phyloP scores from a whole-genome alignment of 2,797 vertebrate genomes.

The Lepidocolaptes lacrymiger region DNA sequence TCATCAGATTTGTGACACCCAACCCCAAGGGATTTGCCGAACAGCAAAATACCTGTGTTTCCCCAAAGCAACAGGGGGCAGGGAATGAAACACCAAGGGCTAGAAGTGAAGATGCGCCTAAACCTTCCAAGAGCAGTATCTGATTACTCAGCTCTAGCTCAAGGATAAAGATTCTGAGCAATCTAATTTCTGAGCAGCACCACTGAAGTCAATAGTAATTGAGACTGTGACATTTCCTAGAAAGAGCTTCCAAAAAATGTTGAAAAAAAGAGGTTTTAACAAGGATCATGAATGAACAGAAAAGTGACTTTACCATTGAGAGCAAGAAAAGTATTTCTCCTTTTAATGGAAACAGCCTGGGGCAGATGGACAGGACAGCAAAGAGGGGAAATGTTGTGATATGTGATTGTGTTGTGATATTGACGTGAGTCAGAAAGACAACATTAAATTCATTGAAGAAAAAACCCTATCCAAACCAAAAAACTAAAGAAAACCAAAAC shows the following conservation, averaged over 20 bases:
- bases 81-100: not conserved
- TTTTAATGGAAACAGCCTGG: not conserved
- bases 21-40: not conserved
- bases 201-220: not conserved
- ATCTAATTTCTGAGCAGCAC: not conserved
- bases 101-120: not conserved
- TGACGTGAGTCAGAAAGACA: not conserved
- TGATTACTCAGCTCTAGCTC: not conserved
- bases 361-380: not conserved
- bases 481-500: no score
- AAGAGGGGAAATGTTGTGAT: not conserved
- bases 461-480: not conserved
- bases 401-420: not conserved
- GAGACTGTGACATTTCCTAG: not conserved
- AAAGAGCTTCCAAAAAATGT: not conserved
- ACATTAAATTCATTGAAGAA: not conserved
- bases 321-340: not conserved
- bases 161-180: not conserved
- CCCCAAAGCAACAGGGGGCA: not conserved
- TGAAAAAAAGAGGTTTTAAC: not conserved
- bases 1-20: accelerated
- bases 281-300: not conserved
- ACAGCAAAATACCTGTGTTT: not conserved
- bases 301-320: not conserved
- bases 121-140: not conserved